These are phyloP conservation scores for Patiria pectinifera DNA, from an alignment of 53 echinoderm and acorn worm species.

Conservation along the genomic window DNA sequence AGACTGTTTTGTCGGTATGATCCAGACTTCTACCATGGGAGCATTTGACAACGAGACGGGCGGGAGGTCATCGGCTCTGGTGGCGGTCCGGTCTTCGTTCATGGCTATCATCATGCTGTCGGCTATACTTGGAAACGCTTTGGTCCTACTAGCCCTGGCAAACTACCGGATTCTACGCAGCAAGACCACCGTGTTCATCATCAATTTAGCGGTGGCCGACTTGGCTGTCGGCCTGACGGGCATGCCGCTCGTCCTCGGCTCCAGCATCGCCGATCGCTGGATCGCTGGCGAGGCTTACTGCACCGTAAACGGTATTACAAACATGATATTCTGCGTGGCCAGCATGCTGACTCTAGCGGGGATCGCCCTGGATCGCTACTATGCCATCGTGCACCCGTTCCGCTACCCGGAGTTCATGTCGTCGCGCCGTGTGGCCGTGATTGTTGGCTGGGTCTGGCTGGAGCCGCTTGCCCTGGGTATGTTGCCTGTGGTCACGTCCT, in stretches of 20 bases:
- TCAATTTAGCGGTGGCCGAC: conserved; percentile 84
- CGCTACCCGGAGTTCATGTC: conserved; percentile 72
- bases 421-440: conserved; percentile 26
- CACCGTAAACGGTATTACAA: conserved; percentile 59
- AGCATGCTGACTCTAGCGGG: conserved; percentile 86
- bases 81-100: conserved; percentile 34
- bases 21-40: not conserved
- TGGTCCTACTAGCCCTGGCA: conserved; percentile 75
- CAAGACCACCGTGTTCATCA: conserved; percentile 84
- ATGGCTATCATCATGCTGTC: conserved; percentile 67
- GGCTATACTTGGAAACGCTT: conserved; percentile 68
- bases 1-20: not conserved
- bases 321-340: conserved; percentile 64
- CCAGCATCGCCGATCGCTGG: conserved; percentile 75
- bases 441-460: conserved; percentile 84
- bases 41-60: conserved; percentile 33
- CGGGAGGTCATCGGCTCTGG: not conserved
- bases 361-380: conserved; percentile 88
- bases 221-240: conserved; percentile 63
- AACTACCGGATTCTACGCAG: conserved; percentile 68
- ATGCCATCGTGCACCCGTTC: conserved; percentile 80
- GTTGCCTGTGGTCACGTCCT: conserved; percentile 67
- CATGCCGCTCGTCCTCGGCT: conserved; percentile 74
- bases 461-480: conserved; percentile 69
- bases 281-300: conserved; percentile 67